Evolutionary conservation across 2,113 vertebrate genomes (phyloP).

Genomic region (Leptocoma aspasia): DNA sequence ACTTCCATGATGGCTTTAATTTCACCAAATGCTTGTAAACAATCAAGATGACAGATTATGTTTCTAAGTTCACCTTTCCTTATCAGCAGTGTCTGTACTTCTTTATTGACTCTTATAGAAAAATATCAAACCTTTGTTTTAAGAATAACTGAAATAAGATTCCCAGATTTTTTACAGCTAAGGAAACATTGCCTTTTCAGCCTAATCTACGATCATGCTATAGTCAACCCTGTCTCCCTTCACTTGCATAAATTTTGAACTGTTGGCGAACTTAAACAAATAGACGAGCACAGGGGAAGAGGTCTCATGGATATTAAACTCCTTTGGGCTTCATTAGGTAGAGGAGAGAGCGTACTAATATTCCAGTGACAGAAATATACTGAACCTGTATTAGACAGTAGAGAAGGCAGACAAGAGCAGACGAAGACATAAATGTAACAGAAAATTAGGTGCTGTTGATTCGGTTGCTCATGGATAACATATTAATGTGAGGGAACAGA

Average conservation of each 20-base stretch:
- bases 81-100: neutral
- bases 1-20: neutral
- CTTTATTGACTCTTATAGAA: neutral
- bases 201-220: neutral
- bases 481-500: neutral
- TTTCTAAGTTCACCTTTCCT: neutral
- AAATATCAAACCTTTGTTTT: neutral
- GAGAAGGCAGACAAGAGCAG: neutral
- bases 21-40: neutral
- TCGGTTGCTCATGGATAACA: neutral
- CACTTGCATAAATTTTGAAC: neutral
- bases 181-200: neutral
- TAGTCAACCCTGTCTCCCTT: neutral
- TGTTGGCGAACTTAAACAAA: neutral
- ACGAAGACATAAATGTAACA: neutral
- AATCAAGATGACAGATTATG: neutral
- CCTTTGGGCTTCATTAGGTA: neutral
- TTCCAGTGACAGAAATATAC: neutral
- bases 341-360: neutral
- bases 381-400: neutral
- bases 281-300: neutral
- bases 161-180: neutral
- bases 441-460: neutral
- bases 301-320: neutral
- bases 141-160: neutral